Base-by-base conservation (phyloP, 1,140 invertebrate species). In the Aphelenchoides fujianensis region DNA sequence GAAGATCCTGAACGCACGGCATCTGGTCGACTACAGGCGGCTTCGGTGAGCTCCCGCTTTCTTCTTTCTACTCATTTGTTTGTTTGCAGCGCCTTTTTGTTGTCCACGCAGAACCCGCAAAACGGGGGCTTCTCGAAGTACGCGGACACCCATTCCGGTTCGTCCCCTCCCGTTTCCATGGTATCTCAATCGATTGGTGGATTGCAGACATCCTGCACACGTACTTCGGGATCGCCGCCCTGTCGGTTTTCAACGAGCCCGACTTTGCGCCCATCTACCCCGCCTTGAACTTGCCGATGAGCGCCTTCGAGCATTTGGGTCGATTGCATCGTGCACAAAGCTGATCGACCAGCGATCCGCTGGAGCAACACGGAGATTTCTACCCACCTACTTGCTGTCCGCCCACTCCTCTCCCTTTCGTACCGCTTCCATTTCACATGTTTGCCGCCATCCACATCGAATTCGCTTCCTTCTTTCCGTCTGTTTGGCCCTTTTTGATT, bases 171-270 rank as follows among this genome's bases (percentile, higher is more conserved):
- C n/a, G n/a, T n/a, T n/a, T n/a, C n/a, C n/a, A n/a, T n/a, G n/a
- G n/a, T n/a, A n/a, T n/a, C n/a, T n/a, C n/a, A n/a, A n/a, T n/a
- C n/a, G n/a, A n/a, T n/a, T n/a, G n/a, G n/a, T n/a, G n/a, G n/a
- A n/a, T n/a, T 80, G 57, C 63, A 77, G 81, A 83, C 64, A 64
- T 76, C 37, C 69, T 83, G n/a, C 81, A 83, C 79, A 83, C 81
- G 0, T 84, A 84, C 61, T 83, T 83, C 71, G 71, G 75, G 5
- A 61, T 83, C n/a, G 81, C 81, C 7, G 81, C 82, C 1, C 68
- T 83, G 5, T 84, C 82, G 16, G 48, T 83, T 0, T 75, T 82
- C 63, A 61, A 73, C 35, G 81, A 82, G 48, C 82, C 81, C 9
- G 19, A 32, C 12, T 28, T 82, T 9, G 41, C 28, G 0, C 80